Conservation (phyloP, 2,888 invertebrate genomes). For the Pristionchus maxplancki region DNA sequence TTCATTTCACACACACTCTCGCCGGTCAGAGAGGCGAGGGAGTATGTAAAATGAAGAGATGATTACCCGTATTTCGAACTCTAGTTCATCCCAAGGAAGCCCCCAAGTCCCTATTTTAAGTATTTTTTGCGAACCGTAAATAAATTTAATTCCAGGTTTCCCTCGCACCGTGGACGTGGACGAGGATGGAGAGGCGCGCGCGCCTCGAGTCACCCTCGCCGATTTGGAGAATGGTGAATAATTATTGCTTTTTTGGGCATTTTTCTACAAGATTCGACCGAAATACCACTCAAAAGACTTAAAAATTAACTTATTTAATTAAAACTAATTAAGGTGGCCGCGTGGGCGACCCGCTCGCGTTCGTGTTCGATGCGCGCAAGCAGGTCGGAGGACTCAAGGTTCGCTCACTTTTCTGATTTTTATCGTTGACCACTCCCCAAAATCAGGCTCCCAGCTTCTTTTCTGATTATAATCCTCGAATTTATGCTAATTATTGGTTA, state of each 20-base stretch:
- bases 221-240: slow-evolving; percentile 1
- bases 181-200: slow-evolving; percentile 57
- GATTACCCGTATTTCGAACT: too few relatives aligned
- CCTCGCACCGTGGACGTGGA: slow-evolving; percentile 73
- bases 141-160: slow-evolving; percentile 58
- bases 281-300: too few relatives aligned
- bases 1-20: not conserved
- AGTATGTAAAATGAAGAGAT: too few relatives aligned
- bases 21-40: too few relatives aligned
- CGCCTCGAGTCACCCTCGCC: not conserved
- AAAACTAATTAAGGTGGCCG: slow-evolving; percentile 67
- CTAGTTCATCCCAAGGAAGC: too few relatives aligned
- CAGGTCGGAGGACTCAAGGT: slow-evolving; percentile 75
- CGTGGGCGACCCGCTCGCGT: slow-evolving; percentile 80
- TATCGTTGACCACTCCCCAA: not conserved
- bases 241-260: too few relatives aligned
- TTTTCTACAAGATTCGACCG: too few relatives aligned
- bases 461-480: too few relatives aligned
- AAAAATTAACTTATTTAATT: not conserved
- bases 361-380: slow-evolving; percentile 80
- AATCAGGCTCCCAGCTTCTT: too few relatives aligned
- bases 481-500: not conserved
- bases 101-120: too few relatives aligned
- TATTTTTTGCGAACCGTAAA: too few relatives aligned
- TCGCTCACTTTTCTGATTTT: slow-evolving; percentile 56